Evolutionary conservation across 2,113 vertebrate species (phyloP).

Genomic region (Gopherus flavomarginatus): DNA sequence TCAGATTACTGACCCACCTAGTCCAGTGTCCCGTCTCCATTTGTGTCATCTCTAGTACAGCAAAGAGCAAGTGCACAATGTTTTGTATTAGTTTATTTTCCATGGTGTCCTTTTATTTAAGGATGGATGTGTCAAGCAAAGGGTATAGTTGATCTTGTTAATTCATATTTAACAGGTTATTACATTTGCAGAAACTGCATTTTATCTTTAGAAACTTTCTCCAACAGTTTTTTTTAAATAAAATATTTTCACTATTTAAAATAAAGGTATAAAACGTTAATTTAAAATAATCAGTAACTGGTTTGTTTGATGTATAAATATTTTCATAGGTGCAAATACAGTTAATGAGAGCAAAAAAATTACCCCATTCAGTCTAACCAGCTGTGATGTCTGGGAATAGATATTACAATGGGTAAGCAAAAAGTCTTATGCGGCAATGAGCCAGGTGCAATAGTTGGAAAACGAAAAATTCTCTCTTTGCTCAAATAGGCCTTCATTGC

Average conservation of each 20-base stretch:
- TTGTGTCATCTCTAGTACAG: no score
- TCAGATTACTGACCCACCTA: no score
- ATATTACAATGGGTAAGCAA: neutral
- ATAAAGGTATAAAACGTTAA: neutral
- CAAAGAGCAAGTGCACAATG: no score
- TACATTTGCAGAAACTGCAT: neutral
- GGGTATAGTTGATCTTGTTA: neutral
- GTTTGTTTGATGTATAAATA: neutral
- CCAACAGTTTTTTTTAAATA: no score
- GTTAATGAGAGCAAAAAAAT: neutral
- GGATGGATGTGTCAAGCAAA: neutral
- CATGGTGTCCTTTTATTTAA: neutral
- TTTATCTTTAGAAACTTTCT: no score
- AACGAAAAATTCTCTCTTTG: conserved; percentile 15
- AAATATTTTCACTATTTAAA: neutral
- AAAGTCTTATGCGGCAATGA: neutral
- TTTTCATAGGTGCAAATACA: neutral
- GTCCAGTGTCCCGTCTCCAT: no score
- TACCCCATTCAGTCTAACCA: neutral
- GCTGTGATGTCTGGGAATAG: neutral
- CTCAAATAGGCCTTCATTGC: neutral
- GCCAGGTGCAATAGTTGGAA: neutral
- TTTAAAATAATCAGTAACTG: neutral
- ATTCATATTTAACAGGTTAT: neutral
- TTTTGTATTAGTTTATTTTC: neutral